phyloP scores from a whole-genome alignment of 2,888 invertebrate species.

The Oligia strigilis region DNA sequence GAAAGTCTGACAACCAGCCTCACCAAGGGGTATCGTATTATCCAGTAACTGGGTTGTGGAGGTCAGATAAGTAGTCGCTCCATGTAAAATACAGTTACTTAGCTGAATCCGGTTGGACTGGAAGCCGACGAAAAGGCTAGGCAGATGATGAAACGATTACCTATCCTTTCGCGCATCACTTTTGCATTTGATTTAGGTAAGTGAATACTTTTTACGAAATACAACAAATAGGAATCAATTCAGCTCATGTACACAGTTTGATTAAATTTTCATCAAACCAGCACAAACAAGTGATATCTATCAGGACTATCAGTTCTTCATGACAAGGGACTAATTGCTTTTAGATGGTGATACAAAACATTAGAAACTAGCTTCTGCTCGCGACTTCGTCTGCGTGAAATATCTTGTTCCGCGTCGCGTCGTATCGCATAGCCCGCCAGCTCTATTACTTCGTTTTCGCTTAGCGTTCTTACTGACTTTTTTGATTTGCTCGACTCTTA shows the following conservation, averaged over 20 bases:
- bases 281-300: slow-evolving; percentile 10
- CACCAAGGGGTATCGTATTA: not conserved
- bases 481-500: not conserved
- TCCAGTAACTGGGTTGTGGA: not conserved
- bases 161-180: not conserved
- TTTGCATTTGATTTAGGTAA: not conserved
- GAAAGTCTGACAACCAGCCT: not conserved
- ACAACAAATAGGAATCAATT: not conserved
- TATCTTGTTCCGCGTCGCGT: too few species aligned
- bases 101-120: not conserved
- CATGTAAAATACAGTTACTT: not conserved
- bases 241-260: not conserved
- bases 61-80: not conserved
- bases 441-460: not conserved
- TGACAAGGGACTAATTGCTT: slow-evolving; percentile 20
- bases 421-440: too few species aligned
- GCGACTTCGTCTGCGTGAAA: too few species aligned
- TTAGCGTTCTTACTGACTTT: not conserved
- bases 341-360: not conserved
- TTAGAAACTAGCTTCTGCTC: not conserved
- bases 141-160: not conserved
- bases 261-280: not conserved
- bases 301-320: not conserved
- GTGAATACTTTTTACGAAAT: not conserved
- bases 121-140: not conserved